Evolutionary conservation across 1,140 invertebrate species (phyloP), one percentile per base, ranked within the genome.

Genomic region (Hyposmocoma kahamanoa): DNA sequence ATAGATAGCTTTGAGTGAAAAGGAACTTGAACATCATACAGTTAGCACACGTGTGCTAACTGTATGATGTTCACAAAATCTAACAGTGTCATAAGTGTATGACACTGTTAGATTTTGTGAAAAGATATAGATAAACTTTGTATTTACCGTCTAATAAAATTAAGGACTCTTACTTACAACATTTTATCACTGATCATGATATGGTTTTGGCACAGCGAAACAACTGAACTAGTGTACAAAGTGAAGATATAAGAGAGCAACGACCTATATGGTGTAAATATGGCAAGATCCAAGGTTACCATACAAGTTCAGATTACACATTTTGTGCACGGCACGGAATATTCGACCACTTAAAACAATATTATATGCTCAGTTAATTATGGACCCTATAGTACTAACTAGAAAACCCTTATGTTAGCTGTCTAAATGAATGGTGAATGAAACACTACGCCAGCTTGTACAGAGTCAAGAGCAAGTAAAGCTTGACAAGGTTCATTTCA

Each of bases 201-300:
- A 84, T 84, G 73, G 67, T 76, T 74, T 84, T 84, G 80, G 80
- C 80, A 84, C 80, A 80, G 62, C 68, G 59, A 74, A 68, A 34
- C 42, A 72, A 67, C 61, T 58, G 38, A 63, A 65, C 48, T n/a
- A 44, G 43, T 45, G 39, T 50, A 43, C 45, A 39, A 47, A 54
- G 48, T 30, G 34, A 15, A 45, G 45, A 34, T 48, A 48, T 34
- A 57, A 72, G 60, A 67, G 60, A 72, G 62, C 63, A 36, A 36
- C 32, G 15, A 36, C 10, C 15, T n/a, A 36, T 36, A 36, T 36
- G 32, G 50, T 36, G 38, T 22, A 53, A 46, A 34, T 39, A 53
- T 42, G 51, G 51, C 51, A 53, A 47, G 41, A 53, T 47, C 39
- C 17, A 39, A 53, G 44, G 15, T 36, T n/a, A 13, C 15, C 18